Conservation (phyloP, 2,888 invertebrate genomes). For the Synanthedon tipuliformis region DNA sequence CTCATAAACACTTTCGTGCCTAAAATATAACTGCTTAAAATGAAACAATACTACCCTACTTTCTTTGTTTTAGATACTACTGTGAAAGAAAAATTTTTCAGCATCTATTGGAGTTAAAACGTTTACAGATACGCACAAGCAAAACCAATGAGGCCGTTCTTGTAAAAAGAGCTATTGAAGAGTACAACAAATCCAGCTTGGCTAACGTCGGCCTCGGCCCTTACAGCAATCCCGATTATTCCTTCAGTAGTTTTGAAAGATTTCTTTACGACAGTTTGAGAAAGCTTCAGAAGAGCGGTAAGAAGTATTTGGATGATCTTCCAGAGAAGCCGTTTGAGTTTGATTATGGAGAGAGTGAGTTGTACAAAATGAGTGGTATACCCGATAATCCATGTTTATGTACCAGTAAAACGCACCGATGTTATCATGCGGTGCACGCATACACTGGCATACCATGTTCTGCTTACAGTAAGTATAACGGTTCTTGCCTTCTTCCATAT, state of each 20-base stretch:
- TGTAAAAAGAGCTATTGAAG: slow-evolving; percentile 88
- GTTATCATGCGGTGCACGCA: slow-evolving; percentile 91
- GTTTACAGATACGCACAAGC: slow-evolving; percentile 90
- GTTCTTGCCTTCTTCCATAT: background rate
- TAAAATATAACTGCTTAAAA: background rate
- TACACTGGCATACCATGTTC: slow-evolving; percentile 91
- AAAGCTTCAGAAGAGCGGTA: slow-evolving; percentile 78
- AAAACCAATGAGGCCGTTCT: slow-evolving; percentile 88
- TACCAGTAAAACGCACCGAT: slow-evolving; percentile 88
- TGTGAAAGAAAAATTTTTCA: slow-evolving; percentile 93
- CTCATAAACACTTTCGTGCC: too few relatives aligned
- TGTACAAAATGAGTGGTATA: slow-evolving; percentile 73
- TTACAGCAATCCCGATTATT: slow-evolving; percentile 75
- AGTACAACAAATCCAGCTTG: slow-evolving; percentile 82
- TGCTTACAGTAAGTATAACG: slow-evolving; percentile 80
- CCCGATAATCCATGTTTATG: slow-evolving; percentile 84
- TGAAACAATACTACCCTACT: background rate
- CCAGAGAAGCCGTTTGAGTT: slow-evolving; percentile 68
- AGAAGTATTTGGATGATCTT: slow-evolving; percentile 72
- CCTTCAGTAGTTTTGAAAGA: slow-evolving; percentile 85
- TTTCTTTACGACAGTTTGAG: slow-evolving; percentile 89
- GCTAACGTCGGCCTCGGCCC: slow-evolving; percentile 73
- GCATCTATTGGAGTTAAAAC: slow-evolving; percentile 90
- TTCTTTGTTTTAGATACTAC: slow-evolving; percentile 75
- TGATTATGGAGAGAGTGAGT: slow-evolving; percentile 61